These are phyloP conservation scores for Apolygus lucorum DNA, from an alignment of 1,140 invertebrate genomes.

Conservation along the genomic window DNA sequence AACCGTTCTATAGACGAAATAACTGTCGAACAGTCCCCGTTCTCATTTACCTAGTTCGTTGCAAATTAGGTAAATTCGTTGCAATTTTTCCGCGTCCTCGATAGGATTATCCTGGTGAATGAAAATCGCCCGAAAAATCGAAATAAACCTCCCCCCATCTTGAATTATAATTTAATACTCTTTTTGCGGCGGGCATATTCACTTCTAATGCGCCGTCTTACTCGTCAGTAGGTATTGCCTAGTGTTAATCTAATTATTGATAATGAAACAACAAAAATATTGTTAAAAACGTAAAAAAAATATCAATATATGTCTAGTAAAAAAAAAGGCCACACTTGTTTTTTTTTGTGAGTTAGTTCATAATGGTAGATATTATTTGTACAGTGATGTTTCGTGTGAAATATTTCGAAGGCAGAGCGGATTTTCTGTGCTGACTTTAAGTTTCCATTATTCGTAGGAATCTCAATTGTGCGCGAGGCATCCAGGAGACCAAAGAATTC, in stretches of 20 bases:
- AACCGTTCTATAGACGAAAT: no score
- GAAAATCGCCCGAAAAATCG: neutral
- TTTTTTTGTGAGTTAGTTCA: slow-evolving; percentile 1
- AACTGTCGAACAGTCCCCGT: neutral
- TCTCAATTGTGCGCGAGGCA: neutral
- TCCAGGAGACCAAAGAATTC: slow-evolving; percentile 13
- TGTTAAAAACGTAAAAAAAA: neutral
- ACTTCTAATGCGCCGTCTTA: neutral
- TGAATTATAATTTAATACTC: neutral
- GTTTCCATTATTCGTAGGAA: neutral
- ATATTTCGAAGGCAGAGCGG: neutral
- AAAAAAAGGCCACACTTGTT: neutral
- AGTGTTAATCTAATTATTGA: neutral
- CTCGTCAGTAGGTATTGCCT: slow-evolving; percentile 7
- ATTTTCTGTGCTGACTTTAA: neutral
- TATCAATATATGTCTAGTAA: neutral
- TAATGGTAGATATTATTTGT: slow-evolving; percentile 6
- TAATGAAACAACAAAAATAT: neutral
- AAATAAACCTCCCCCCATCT: neutral
- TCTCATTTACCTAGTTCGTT: neutral
- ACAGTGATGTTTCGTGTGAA: slow-evolving; percentile 4
- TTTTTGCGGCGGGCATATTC: neutral
- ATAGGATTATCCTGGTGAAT: neutral
- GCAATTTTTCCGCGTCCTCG: neutral
- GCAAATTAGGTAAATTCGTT: neutral